Evolutionary conservation across 2,113 vertebrate genomes (phyloP).

Genomic region (Otolemur garnettii): DNA sequence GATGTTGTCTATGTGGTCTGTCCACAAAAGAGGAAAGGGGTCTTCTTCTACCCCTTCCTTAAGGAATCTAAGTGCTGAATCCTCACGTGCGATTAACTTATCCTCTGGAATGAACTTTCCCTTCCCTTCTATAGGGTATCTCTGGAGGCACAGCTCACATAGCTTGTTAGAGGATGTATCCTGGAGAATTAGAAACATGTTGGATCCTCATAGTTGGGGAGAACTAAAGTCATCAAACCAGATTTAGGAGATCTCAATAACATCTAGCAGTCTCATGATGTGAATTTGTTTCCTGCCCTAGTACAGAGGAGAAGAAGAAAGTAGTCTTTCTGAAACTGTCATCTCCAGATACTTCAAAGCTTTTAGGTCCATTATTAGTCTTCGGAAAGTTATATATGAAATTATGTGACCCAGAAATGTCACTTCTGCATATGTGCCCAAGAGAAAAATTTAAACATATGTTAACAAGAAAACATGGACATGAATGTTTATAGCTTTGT

Average conservation of each 20-base stretch:
- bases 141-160: neutral
- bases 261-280: neutral
- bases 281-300: neutral
- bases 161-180: neutral
- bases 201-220: neutral
- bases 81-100: neutral
- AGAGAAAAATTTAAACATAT: neutral
- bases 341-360: neutral
- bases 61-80: neutral
- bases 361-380: neutral
- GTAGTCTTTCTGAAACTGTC: conserved; percentile 1
- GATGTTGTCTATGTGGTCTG: neutral
- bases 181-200: neutral
- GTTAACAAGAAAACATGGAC: neutral
- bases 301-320: neutral
- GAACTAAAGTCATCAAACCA: neutral
- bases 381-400: neutral
- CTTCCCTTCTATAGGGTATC: neutral
- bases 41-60: neutral
- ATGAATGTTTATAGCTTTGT: neutral
- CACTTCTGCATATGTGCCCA: neutral
- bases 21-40: neutral
- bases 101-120: neutral
- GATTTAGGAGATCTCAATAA: neutral
- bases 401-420: neutral